Percentiles rank a stretch among this genome's conserved stretches.
Conservation (phyloP, 30 jellyfish, hydroid and myxozoan species). For the Aurelia sp. region DNA sequence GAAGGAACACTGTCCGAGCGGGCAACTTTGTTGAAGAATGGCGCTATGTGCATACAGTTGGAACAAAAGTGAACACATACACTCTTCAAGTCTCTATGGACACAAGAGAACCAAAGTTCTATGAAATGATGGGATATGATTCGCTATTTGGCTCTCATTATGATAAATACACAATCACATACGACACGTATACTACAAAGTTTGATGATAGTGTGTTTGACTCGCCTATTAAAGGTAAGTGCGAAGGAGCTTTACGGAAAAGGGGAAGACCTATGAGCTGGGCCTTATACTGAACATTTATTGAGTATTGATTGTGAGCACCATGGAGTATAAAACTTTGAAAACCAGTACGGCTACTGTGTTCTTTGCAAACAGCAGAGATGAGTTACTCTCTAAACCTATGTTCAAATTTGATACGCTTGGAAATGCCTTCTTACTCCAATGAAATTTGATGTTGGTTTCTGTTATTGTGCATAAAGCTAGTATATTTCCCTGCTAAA, state of each 20-base stretch:
- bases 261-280: too few species aligned
- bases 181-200: slow-evolving; percentile 8
- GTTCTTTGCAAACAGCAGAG: too few species aligned
- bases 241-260: not conserved
- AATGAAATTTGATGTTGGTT: too few species aligned
- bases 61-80: slow-evolving; percentile 61
- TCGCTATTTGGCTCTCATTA: slow-evolving; percentile 70
- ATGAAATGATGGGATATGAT: slow-evolving; percentile 73
- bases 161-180: slow-evolving; percentile 60
- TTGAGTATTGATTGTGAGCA: too few species aligned
- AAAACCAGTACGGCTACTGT: too few species aligned
- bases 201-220: slow-evolving; percentile 54
- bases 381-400: too few species aligned
- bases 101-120: slow-evolving; percentile 31
- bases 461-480: too few species aligned
- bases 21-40: slow-evolving; percentile 67
- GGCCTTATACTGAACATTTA: too few species aligned
- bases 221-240: slow-evolving; percentile 51
- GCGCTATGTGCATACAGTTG: slow-evolving; percentile 45
- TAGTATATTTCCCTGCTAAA: too few species aligned
- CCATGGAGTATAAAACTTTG: too few species aligned
- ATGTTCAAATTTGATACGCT: too few species aligned
- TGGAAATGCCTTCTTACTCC: too few species aligned
- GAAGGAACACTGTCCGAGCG: slow-evolving; percentile 8
- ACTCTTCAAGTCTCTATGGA: slow-evolving; percentile 25